Evolutionary conservation across 2,797 vertebrate species (phyloP).

Genomic region (Hemibagrus guttatus): DNA sequence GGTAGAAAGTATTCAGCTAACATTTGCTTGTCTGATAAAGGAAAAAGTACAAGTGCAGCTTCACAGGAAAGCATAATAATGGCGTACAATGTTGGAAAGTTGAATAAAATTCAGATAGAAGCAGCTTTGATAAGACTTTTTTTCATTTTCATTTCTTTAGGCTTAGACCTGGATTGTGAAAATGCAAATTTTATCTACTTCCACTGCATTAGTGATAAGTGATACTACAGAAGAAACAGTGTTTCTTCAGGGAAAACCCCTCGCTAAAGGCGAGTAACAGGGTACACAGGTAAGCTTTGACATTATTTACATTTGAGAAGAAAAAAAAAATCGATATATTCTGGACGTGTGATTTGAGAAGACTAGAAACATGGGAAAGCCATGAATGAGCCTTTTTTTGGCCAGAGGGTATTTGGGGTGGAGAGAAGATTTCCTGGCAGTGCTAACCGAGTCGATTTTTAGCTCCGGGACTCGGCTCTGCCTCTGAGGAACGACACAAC

Average conservation of each 20-base stretch:
- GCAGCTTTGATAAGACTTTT: too few species aligned
- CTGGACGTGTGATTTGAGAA: neutral
- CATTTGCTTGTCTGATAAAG: neutral
- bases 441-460: neutral
- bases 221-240: neutral
- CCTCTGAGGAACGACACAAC: neutral
- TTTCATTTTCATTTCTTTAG: neutral
- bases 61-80: neutral
- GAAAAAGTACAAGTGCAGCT: neutral
- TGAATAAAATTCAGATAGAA: too few species aligned
- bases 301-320: neutral
- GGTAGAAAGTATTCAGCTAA: neutral
- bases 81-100: too few species aligned
- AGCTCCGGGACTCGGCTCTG: neutral
- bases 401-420: neutral
- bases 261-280: neutral
- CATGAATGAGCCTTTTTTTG: conserved; percentile 5
- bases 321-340: neutral
- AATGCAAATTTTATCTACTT: neutral
- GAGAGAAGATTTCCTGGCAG: conserved; percentile 4
- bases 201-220: neutral
- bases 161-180: neutral
- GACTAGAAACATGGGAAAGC: neutral
- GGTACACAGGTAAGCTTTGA: neutral
- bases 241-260: neutral